These are phyloP conservation scores for Mustela erminea DNA, from an alignment of 2,797 vertebrate species.

Conservation along the genomic window DNA sequence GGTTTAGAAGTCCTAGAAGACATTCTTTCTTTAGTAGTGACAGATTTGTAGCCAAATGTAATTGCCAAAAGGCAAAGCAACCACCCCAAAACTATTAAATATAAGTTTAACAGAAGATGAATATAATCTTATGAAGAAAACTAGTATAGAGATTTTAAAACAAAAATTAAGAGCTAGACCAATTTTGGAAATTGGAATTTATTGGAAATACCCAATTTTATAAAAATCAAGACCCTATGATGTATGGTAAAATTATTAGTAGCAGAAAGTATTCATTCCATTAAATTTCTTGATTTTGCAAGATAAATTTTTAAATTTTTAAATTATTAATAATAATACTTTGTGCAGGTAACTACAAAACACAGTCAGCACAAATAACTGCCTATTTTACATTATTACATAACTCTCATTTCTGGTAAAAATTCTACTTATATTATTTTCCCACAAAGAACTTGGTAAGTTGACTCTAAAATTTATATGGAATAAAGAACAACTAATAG, in stretches of 20 bases:
- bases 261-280: background rate
- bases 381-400: background rate
- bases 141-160: background rate
- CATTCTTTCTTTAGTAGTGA: background rate
- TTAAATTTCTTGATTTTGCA: background rate
- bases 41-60: background rate
- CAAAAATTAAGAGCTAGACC: background rate
- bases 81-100: background rate
- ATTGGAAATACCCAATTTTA: background rate
- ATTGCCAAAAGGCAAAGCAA: background rate
- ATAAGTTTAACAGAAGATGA: background rate
- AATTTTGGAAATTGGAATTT: background rate
- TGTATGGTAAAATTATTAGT: background rate
- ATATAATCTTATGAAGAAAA: background rate
- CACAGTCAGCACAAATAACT: background rate
- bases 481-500: background rate
- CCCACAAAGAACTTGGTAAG: background rate
- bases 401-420: background rate
- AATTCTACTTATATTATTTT: background rate
- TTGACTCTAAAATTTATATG: background rate
- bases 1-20: background rate
- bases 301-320: background rate
- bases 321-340: background rate
- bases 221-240: background rate
- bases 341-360: background rate